These are phyloP conservation scores for Puntigrus tetrazona DNA, from an alignment of 2,113 vertebrate genomes.

Conservation along the genomic window DNA sequence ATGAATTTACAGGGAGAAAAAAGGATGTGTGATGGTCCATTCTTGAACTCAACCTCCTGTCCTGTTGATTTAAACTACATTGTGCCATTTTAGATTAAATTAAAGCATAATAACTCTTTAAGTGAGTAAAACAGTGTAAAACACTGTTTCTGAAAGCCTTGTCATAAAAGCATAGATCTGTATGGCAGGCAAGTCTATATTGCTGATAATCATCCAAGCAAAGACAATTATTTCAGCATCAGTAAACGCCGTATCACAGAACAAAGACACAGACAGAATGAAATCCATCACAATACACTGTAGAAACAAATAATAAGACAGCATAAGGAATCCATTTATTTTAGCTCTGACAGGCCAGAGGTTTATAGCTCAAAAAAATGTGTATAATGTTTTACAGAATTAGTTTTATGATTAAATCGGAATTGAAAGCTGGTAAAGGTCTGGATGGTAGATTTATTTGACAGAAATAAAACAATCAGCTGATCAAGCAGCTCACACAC, in stretches of 20 bases:
- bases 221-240: background rate
- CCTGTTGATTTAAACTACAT: background rate
- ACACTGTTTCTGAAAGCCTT: background rate
- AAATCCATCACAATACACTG: background rate
- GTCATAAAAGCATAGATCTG: background rate
- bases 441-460: background rate
- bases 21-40: background rate
- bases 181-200: background rate
- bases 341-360: slow-evolving; percentile 6
- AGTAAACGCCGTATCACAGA: background rate
- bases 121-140: background rate
- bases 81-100: background rate
- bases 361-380: background rate
- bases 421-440: background rate
- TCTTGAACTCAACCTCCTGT: background rate
- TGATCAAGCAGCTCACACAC: background rate
- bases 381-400: background rate
- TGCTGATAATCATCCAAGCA: background rate
- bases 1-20: background rate
- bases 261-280: background rate
- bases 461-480: background rate
- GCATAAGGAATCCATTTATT: background rate
- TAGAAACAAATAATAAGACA: background rate
- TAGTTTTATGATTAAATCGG: background rate
- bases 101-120: background rate